phyloP scores from a whole-genome alignment of 2,797 vertebrate genomes.

The Peromyscus eremicus region DNA sequence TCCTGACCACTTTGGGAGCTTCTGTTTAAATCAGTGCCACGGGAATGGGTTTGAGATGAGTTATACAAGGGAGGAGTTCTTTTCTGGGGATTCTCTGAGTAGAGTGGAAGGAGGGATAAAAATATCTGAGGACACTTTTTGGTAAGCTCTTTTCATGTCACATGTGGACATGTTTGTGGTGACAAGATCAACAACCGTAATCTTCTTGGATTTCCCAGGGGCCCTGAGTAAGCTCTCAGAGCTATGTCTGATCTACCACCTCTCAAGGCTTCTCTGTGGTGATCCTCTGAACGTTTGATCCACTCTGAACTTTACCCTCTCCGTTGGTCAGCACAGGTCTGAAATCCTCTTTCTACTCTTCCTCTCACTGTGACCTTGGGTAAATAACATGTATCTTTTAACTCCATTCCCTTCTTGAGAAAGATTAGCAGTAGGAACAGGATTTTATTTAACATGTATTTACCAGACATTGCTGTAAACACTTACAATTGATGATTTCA shows the following conservation, averaged over 20 bases:
- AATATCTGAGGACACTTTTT: background rate
- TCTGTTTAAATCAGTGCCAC: background rate
- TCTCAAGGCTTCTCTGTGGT: background rate
- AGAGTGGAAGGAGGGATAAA: background rate
- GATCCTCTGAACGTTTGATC: background rate
- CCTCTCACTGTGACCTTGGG: background rate
- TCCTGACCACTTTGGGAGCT: background rate
- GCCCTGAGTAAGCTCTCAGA: background rate
- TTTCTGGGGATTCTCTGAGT: background rate
- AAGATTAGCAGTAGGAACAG: background rate
- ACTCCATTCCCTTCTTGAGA: constrained; percentile 3
- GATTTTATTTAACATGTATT: constrained; percentile 39
- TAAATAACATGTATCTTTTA: background rate
- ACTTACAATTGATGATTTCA: background rate
- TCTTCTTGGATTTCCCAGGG: background rate
- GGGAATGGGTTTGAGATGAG: background rate
- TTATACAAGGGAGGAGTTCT: background rate
- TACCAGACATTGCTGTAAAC: background rate
- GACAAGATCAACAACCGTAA: background rate
- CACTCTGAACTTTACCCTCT: rapidly evolving
- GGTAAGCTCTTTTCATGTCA: background rate
- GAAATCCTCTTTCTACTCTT: background rate
- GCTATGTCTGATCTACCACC: background rate
- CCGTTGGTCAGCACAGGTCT: background rate
- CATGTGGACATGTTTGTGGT: background rate